Conservation (phyloP, 2,113 vertebrate species). For the Protomyctophum bolini region DNA sequence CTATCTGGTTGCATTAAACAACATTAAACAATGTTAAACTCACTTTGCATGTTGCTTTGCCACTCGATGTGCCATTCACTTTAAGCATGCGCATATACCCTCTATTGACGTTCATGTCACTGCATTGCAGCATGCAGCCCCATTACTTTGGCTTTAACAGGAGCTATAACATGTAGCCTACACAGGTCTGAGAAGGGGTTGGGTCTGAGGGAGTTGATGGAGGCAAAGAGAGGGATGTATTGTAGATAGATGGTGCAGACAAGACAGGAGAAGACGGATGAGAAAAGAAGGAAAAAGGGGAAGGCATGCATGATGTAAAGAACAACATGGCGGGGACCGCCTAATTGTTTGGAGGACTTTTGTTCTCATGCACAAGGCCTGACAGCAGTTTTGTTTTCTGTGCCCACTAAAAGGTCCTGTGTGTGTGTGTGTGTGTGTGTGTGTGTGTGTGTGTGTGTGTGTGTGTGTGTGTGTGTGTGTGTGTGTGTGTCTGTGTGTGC, state of each 20-base stretch:
- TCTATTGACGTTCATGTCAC: neutral
- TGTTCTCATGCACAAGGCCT: constrained; percentile 38
- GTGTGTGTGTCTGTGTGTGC: constrained; percentile 17
- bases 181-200: constrained; percentile 14
- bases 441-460: constrained; percentile 3
- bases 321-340: constrained; percentile 23
- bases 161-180: constrained; percentile 1
- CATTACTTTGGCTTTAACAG: neutral
- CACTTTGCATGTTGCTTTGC: no score
- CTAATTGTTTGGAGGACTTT: constrained; percentile 52
- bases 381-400: constrained; percentile 53
- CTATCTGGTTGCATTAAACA: no score
- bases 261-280: neutral
- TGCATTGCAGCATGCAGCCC: neutral
- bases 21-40: no score
- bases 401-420: constrained; percentile 35
- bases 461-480: constrained; percentile 3
- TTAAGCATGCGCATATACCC: neutral
- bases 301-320: constrained; percentile 30
- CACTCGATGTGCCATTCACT: no score
- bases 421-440: constrained; percentile 20
- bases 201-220: constrained; percentile 19
- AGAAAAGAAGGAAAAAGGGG: neutral
- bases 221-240: constrained; percentile 4
- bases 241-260: no score